Conservation (phyloP, 2,797 vertebrate genomes). For the Gymnopithys bicolor region DNA sequence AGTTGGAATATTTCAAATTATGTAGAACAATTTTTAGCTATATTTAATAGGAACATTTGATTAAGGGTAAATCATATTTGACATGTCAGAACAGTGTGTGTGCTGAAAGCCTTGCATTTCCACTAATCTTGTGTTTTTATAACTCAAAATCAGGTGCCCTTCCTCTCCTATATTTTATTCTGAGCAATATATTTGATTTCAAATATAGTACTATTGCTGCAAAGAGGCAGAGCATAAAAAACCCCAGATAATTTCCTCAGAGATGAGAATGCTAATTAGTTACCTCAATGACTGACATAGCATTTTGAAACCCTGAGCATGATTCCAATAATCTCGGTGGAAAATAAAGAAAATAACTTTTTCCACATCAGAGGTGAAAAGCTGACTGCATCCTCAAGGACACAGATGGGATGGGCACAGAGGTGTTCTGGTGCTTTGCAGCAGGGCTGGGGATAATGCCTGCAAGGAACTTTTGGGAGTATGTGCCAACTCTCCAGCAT, state of each 20-base stretch:
- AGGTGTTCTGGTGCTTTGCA: not conserved
- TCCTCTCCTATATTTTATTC: not conserved
- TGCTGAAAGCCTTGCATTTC: not conserved
- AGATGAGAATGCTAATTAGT: not conserved
- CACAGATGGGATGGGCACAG: not conserved
- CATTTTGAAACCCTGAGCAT: not conserved
- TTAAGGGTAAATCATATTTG: not conserved
- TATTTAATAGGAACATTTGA: not conserved
- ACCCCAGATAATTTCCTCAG: not conserved
- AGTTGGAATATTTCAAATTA: not conserved
- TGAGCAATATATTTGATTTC: not conserved
- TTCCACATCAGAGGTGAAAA: conserved; percentile 26
- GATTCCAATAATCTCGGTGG: not conserved
- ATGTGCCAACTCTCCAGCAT: not conserved
- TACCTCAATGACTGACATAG: not conserved
- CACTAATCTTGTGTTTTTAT: not conserved
- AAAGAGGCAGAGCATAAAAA: not conserved
- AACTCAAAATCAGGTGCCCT: not conserved
- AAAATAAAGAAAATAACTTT: conserved; percentile 7
- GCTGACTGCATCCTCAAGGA: not conserved
- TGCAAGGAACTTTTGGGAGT: not conserved
- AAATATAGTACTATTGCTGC: not conserved
- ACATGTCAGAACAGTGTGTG: not conserved
- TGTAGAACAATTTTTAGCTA: not conserved
- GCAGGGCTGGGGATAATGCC: not conserved